Evolutionary conservation across 23 tunicate species (phyloP).

Genomic region (Oikopleura vanhoeffeni): DNA sequence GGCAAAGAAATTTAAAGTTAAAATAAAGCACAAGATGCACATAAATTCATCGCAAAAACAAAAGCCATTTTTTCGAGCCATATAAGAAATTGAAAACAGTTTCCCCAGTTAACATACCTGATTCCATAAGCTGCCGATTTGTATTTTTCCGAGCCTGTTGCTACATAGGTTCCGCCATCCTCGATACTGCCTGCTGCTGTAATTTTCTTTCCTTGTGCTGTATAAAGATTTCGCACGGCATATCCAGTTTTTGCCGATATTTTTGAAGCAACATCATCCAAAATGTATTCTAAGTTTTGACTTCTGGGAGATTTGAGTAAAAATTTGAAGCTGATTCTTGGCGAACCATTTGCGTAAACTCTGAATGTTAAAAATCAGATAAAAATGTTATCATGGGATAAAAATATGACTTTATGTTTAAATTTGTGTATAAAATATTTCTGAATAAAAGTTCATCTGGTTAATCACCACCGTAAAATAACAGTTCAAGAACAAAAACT

Average conservation of each 20-base stretch:
- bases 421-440: too few relatives aligned
- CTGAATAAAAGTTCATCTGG: too few relatives aligned
- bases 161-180: background rate
- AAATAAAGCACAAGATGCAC: too few relatives aligned
- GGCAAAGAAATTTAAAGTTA: too few relatives aligned
- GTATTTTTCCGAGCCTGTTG: background rate
- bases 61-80: too few relatives aligned
- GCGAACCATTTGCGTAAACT: constrained; percentile 3
- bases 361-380: background rate
- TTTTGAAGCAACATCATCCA: constrained; percentile 3
- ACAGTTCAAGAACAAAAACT: too few relatives aligned
- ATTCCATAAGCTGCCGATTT: constrained; percentile 6
- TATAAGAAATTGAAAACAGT: too few relatives aligned
- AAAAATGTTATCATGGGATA: background rate
- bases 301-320: background rate
- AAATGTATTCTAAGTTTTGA: background rate
- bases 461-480: too few relatives aligned
- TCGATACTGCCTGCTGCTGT: background rate
- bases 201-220: background rate
- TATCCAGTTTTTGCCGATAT: constrained; percentile 12
- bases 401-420: too few relatives aligned
- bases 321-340: background rate
- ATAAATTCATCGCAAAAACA: too few relatives aligned
- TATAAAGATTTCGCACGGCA: background rate
- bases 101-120: too few relatives aligned